Conservation (phyloP, 1,140 invertebrate genomes). For the Telenomus remus region DNA sequence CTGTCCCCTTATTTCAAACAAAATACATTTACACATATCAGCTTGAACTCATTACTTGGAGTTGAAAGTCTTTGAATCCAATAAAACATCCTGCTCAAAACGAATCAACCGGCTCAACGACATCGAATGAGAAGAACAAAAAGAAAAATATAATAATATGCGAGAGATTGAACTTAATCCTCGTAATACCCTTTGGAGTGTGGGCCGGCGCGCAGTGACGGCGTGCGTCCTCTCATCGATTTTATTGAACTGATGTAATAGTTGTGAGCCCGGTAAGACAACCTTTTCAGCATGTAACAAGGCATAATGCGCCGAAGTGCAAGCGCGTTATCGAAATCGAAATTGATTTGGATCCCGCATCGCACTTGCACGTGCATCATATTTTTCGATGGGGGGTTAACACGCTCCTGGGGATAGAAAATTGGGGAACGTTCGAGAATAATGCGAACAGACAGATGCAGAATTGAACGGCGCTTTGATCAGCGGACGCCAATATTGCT, state of each 20-base stretch:
- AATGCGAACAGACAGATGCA: conserved; percentile 61
- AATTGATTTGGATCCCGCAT: conserved; percentile 59
- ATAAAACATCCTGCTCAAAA: conserved; percentile 30
- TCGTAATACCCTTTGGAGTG: conserved; percentile 41
- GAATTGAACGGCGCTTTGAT: conserved; percentile 61
- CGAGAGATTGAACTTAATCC: conserved; percentile 51
- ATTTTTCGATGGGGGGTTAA: conserved; percentile 59
- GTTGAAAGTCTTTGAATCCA: conserved; percentile 33
- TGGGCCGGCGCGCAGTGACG: conserved; percentile 7
- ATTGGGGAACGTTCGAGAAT: conserved; percentile 58
- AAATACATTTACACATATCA: conserved; percentile 40
- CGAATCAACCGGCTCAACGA: conserved; percentile 18
- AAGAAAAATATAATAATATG: conserved; percentile 38
- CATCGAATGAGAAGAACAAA: neutral
- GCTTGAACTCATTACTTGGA: conserved; percentile 30
- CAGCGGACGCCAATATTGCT: conserved; percentile 52
- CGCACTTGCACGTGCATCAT: conserved; percentile 54
- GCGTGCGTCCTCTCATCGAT: conserved; percentile 33
- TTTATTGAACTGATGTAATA: conserved; percentile 44
- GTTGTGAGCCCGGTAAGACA: conserved; percentile 44
- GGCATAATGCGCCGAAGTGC: conserved; percentile 53
- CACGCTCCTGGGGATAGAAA: conserved; percentile 55
- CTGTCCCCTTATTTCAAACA: conserved; percentile 5
- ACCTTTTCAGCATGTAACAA: conserved; percentile 50
- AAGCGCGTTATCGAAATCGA: conserved; percentile 60